phyloP scores from a whole-genome alignment of 2,888 invertebrate species.

The Caenorhabditis macrosperma region DNA sequence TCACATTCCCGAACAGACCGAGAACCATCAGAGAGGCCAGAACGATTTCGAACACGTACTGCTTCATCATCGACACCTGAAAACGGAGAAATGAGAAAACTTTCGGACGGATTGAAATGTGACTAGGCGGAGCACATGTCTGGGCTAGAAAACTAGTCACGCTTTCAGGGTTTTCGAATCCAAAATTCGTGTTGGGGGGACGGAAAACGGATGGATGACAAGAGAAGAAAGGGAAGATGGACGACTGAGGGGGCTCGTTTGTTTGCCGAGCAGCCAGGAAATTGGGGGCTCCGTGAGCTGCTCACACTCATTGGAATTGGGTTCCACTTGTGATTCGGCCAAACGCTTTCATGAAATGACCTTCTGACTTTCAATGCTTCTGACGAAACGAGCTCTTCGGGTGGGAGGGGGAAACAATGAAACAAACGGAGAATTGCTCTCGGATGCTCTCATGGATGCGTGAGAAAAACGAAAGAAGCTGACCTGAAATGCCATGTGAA shows the following conservation, averaged over 20 bases:
- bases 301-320: slow-evolving; percentile 52
- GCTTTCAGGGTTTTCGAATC: not conserved
- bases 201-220: not conserved
- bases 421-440: not conserved
- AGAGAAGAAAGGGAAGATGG: slow-evolving; percentile 6
- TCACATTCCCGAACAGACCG: slow-evolving; percentile 40
- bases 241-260: slow-evolving; percentile 46
- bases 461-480: not conserved
- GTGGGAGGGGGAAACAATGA: not conserved
- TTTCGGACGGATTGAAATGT: not conserved
- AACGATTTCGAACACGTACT: slow-evolving; percentile 19
- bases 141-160: slow-evolving; percentile 1
- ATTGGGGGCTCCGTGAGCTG: slow-evolving; percentile 19
- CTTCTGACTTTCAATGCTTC: slow-evolving; percentile 25
- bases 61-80: slow-evolving; percentile 11
- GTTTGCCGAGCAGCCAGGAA: slow-evolving; percentile 50
- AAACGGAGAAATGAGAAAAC: not conserved
- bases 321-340: slow-evolving; percentile 39
- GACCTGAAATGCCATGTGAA: not conserved
- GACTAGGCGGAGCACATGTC: too few relatives aligned
- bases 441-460: not conserved
- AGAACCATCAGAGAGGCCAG: slow-evolving; percentile 35
- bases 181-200: not conserved
- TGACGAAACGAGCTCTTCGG: not conserved
- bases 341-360: slow-evolving; percentile 22